These are phyloP conservation scores for Idaea dimidiata DNA, from an alignment of 2,888 invertebrate species.

Conservation along the genomic window DNA sequence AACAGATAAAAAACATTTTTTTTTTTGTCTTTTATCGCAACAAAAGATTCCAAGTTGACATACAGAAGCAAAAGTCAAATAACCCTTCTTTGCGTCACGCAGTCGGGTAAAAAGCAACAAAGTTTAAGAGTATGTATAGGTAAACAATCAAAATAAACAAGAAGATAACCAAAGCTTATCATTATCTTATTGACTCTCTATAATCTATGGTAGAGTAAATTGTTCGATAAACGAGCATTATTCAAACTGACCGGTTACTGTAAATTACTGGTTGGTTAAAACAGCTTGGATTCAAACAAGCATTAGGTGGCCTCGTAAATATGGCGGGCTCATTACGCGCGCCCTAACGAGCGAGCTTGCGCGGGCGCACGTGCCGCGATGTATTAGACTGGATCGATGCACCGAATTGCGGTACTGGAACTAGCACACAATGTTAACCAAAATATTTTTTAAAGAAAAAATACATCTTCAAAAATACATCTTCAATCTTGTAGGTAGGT, in stretches of 20 bases:
- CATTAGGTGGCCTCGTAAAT: constrained; percentile 63
- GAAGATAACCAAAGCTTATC: not conserved
- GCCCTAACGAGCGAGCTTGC: constrained; percentile 52
- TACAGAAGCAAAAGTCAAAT: too few species aligned
- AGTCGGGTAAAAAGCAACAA: not conserved
- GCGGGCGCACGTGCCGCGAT: constrained; percentile 55
- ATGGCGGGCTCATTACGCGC: constrained; percentile 59
- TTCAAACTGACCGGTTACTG: constrained; percentile 30
- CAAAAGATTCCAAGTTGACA: too few species aligned
- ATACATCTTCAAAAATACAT: too few species aligned
- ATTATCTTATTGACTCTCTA: not conserved
- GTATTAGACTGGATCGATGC: constrained; percentile 36
- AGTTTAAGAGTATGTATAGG: too few species aligned
- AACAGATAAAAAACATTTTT: too few species aligned
- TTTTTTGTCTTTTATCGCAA: too few species aligned
- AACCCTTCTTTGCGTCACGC: not conserved
- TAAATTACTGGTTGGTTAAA: constrained; percentile 35
- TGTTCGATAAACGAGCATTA: constrained; percentile 20
- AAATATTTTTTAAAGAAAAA: too few species aligned
- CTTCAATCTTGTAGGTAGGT: too few species aligned
- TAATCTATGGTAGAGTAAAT: constrained; percentile 17
- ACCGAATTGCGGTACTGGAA: constrained; percentile 24
- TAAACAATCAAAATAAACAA: not conserved
- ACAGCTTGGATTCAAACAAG: constrained; percentile 37
- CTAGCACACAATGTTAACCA: not conserved